A percentile compares a stretch with the other conserved stretches of the same genome.
Evolutionary conservation across 2,113 vertebrate genomes (phyloP).

Genomic region (Glaucomys volans): DNA sequence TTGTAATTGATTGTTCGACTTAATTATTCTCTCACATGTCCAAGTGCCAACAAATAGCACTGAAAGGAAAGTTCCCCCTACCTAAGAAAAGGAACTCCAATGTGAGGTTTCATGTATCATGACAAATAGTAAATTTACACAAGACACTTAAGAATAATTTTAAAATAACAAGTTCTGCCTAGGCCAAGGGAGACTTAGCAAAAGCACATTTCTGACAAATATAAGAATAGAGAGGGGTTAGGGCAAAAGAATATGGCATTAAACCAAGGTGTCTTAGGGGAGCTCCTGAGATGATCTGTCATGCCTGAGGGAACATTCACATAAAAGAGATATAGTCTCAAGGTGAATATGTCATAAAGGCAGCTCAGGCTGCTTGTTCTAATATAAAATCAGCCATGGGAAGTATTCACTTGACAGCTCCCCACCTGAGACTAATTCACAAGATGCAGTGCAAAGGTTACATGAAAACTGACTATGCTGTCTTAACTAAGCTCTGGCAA

Average conservation of each 20-base stretch:
- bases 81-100: background rate
- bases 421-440: conserved; percentile 71
- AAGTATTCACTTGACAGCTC: conserved; percentile 51
- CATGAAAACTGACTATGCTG: conserved; percentile 28
- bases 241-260: conserved; percentile 72
- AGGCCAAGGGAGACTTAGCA: conserved; percentile 17
- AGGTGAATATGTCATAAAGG: conserved; percentile 75
- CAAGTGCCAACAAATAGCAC: background rate
- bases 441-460: conserved; percentile 61
- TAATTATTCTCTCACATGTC: background rate
- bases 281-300: conserved; percentile 50
- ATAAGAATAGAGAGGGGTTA: conserved; percentile 59
- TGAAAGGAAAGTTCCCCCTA: background rate
- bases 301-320: conserved; percentile 57
- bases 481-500: background rate
- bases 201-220: conserved; percentile 38
- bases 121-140: background rate
- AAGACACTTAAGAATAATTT: background rate
- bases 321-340: conserved; percentile 74
- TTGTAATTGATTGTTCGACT: background rate
- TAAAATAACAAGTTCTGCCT: background rate
- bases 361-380: conserved; percentile 64
- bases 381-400: conserved; percentile 72
- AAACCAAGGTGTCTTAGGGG: conserved; percentile 67
- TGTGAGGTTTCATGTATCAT: background rate